Percentiles rank a stretch among this genome's conserved stretches.
phyloP scores from a whole-genome alignment of 2,797 vertebrate genomes.

The Halcyon smyrnensis region DNA sequence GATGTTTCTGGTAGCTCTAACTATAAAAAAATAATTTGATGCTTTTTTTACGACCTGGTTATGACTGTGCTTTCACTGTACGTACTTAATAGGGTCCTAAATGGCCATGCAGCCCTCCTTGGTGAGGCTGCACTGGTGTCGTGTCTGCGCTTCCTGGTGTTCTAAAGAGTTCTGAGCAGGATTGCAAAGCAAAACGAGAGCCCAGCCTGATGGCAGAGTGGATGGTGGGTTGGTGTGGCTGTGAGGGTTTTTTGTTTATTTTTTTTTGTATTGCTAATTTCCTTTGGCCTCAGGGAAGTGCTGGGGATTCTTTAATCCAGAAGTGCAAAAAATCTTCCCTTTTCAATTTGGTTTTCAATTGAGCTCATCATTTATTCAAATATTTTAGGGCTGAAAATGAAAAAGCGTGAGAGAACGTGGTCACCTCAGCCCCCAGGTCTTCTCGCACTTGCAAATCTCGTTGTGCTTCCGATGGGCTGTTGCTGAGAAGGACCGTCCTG shows the following conservation, averaged over 20 bases:
- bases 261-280: background rate
- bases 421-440: background rate
- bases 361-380: background rate
- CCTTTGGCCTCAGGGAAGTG: background rate
- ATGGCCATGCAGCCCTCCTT: background rate
- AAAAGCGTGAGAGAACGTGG: background rate
- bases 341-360: background rate
- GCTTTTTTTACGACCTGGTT: slow-evolving; percentile 18
- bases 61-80: background rate
- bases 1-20: background rate
- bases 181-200: background rate
- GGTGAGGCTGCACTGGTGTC: background rate
- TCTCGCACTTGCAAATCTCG: background rate
- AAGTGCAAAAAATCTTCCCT: background rate
- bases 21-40: slow-evolving; percentile 33
- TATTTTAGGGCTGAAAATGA: background rate
- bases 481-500: background rate
- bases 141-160: background rate
- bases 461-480: background rate
- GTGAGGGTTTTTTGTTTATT: no score
- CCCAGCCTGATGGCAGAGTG: background rate
- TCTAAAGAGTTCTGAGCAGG: background rate
- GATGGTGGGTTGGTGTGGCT: background rate
- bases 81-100: background rate
- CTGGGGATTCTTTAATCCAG: background rate